Conservation (phyloP, 2,797 vertebrate genomes). For the Odontamblyopus rebecca region DNA sequence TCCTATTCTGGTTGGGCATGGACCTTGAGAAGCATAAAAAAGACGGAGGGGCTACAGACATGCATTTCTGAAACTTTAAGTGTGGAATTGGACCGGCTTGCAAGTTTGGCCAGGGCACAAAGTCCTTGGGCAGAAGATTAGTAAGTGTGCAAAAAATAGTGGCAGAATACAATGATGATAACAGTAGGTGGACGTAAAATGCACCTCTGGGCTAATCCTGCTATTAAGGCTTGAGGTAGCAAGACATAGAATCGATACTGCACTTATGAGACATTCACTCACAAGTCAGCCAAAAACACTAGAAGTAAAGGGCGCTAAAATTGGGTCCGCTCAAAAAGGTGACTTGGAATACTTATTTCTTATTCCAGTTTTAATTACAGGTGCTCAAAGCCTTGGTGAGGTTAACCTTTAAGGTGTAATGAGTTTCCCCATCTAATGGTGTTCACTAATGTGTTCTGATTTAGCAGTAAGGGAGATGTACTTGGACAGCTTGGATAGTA, state of each 20-base stretch:
- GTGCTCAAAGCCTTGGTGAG: conserved; percentile 54
- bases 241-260: conserved; percentile 64
- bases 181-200: conserved; percentile 56
- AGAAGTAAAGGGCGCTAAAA: conserved; percentile 34
- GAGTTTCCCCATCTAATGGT: conserved; percentile 64
- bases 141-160: conserved; percentile 41
- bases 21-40: conserved; percentile 77
- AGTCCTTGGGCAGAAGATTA: conserved; percentile 42
- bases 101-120: conserved; percentile 23
- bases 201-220: conserved; percentile 67
- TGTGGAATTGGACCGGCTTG: conserved; percentile 47
- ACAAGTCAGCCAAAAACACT: conserved; percentile 22
- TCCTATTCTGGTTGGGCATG: conserved; percentile 77
- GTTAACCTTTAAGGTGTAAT: conserved; percentile 71
- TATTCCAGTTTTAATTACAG: conserved; percentile 65
- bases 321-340: conserved; percentile 40
- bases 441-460: conserved; percentile 57
- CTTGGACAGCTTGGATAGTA: conserved; percentile 38
- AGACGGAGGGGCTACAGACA: conserved; percentile 70
- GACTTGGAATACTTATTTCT: conserved; percentile 48
- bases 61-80: conserved; percentile 58
- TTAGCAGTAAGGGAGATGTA: conserved; percentile 40
- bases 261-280: conserved; percentile 48
- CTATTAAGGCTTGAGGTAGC: conserved; percentile 62
- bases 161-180: conserved; percentile 58